Evolutionary conservation across 1,140 invertebrate genomes (phyloP).

Genomic region (Drosophila tristis): DNA sequence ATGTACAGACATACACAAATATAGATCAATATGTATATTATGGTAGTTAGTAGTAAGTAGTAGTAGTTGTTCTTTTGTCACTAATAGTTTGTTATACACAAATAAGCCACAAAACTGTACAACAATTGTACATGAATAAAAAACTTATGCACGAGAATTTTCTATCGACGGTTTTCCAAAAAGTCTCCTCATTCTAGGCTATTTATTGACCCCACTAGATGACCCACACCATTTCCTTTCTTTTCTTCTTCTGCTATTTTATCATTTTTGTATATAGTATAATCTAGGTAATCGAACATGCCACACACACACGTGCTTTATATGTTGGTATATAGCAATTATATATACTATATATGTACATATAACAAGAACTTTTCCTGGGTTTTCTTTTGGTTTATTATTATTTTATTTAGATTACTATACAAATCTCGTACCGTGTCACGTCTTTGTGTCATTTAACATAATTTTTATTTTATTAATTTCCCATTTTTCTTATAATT

Average conservation of each 20-base stretch:
- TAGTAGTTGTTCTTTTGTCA: constrained; percentile 48
- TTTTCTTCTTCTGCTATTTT: constrained; percentile 28
- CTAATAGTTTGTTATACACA: constrained; percentile 71
- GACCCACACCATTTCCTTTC: neutral
- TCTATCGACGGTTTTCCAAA: constrained; percentile 73
- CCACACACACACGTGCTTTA: constrained; percentile 72
- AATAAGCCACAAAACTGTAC: constrained; percentile 79
- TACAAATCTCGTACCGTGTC: constrained; percentile 59
- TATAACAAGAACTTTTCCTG: constrained; percentile 71
- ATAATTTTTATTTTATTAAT: constrained; percentile 57
- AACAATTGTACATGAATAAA: constrained; percentile 67
- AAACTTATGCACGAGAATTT: constrained; percentile 73
- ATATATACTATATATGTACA: constrained; percentile 40
- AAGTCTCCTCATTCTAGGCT: constrained; percentile 56
- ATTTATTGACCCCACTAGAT: constrained; percentile 43
- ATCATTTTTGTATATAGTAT: constrained; percentile 41
- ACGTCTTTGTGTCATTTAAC: constrained; percentile 44
- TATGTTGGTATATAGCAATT: constrained; percentile 29
- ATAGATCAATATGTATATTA: constrained; percentile 42
- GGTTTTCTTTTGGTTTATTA: constrained; percentile 32
- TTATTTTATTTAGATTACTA: constrained; percentile 68
- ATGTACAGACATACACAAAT: constrained; percentile 45
- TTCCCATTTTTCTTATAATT: constrained; percentile 9
- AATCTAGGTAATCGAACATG: constrained; percentile 63
- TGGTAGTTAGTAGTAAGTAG: constrained; percentile 36